Conservation (phyloP, 2,797 vertebrate species). For the Nyctalus aviator region DNA sequence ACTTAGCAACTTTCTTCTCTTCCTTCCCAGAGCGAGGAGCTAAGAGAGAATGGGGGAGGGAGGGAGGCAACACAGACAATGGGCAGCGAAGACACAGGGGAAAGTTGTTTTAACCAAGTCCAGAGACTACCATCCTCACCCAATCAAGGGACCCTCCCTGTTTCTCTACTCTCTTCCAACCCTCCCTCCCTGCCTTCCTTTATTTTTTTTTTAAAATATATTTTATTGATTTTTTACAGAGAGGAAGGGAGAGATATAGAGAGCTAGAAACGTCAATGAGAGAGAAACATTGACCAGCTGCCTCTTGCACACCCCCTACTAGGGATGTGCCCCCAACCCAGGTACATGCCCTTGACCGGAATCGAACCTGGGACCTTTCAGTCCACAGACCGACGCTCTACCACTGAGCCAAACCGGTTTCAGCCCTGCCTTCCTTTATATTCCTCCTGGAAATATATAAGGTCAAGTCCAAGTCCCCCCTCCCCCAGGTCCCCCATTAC, state of each 20-base stretch:
- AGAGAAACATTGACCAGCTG: no score
- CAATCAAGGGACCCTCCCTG: background rate
- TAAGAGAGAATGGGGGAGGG: background rate
- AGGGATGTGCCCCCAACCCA: no score
- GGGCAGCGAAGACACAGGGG: background rate
- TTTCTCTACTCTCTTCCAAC: rapidly evolving
- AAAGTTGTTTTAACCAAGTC: background rate
- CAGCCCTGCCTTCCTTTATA: background rate
- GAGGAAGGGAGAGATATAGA: no score
- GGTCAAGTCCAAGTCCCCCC: background rate
- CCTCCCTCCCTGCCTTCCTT: background rate
- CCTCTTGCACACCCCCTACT: no score
- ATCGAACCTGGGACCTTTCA: no score
- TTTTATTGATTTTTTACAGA: no score
- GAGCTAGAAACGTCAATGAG: no score
- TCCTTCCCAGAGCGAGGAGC: background rate
- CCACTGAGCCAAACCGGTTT: no score
- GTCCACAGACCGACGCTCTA: no score
- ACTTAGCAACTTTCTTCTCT: background rate
- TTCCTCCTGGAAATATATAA: background rate
- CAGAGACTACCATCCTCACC: rapidly evolving
- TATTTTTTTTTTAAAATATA: no score
- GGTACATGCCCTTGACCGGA: no score
- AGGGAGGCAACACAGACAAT: background rate
- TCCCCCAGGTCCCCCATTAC: background rate